A percentile compares a stretch with the other conserved stretches of the same genome.
Conservation (phyloP, 1,140 invertebrate genomes). For the Parapsyche elsis region DNA sequence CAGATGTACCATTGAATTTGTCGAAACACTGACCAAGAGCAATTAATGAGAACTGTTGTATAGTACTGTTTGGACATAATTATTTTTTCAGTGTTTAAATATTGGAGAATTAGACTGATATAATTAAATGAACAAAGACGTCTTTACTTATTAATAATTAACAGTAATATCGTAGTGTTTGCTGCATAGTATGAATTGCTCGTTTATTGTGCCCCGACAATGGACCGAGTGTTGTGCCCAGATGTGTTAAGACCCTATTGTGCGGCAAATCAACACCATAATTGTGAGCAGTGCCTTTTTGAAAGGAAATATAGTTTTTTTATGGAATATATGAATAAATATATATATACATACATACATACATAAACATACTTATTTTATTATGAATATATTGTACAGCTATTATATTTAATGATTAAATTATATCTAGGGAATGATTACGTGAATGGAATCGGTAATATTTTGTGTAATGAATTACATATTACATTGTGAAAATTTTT, state of each 20-base stretch:
- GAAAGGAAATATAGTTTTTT: slow-evolving; percentile 48
- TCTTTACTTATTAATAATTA: slow-evolving; percentile 13
- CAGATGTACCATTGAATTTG: slow-evolving; percentile 67
- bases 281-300: slow-evolving; percentile 52
- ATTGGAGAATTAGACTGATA: slow-evolving; percentile 54
- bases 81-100: slow-evolving; percentile 14
- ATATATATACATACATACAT: slow-evolving; percentile 13
- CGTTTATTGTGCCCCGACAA: not conserved
- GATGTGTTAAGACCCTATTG: too few species aligned
- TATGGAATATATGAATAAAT: slow-evolving; percentile 33
- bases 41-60: not conserved
- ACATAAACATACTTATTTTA: slow-evolving; percentile 48
- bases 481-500: slow-evolving; percentile 32
- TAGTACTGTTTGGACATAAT: not conserved
- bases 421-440: slow-evolving; percentile 40
- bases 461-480: slow-evolving; percentile 44
- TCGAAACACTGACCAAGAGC: slow-evolving; percentile 64
- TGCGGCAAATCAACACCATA: not conserved
- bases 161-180: not conserved
- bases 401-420: slow-evolving; percentile 48
- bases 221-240: slow-evolving; percentile 16
- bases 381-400: slow-evolving; percentile 56
- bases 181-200: not conserved
- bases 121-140: slow-evolving; percentile 38
- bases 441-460: slow-evolving; percentile 42